Percentiles rank a stretch among this genome's conserved stretches.
Conservation (phyloP, 2,888 invertebrate species). For the Escarpia spicata region DNA sequence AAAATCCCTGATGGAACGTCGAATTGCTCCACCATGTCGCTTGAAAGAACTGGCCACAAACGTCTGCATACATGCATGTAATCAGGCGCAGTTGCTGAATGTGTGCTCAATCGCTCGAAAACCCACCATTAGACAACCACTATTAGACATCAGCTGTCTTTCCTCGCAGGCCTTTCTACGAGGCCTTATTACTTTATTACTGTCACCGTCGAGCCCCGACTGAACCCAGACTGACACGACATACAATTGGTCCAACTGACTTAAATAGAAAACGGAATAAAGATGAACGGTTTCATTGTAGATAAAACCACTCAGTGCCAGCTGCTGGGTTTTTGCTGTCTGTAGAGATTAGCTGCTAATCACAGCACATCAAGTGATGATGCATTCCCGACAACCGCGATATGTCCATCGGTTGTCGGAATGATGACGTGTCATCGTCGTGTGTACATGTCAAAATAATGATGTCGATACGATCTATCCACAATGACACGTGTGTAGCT, state of each 20-base stretch:
- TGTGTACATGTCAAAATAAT: background rate
- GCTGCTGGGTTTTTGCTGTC: background rate
- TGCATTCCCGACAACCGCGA: background rate
- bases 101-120: slow-evolving; percentile 12
- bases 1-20: background rate
- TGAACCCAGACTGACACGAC: background rate
- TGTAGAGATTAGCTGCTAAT: background rate
- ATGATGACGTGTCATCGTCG: background rate
- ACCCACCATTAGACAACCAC: background rate
- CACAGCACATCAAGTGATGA: background rate
- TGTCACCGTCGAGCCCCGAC: background rate
- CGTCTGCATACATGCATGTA: slow-evolving; percentile 16
- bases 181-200: background rate
- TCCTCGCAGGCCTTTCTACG: background rate
- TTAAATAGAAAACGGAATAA: background rate
- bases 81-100: background rate
- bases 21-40: background rate
- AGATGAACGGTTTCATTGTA: background rate
- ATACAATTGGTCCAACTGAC: background rate
- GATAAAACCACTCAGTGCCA: background rate
- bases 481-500: background rate
- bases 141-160: background rate
- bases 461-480: background rate
- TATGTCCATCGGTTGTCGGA: background rate
- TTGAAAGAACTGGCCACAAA: background rate